These are phyloP conservation scores for Callospermophilus lateralis DNA, from an alignment of 2,113 vertebrate species.

Conservation along the genomic window DNA sequence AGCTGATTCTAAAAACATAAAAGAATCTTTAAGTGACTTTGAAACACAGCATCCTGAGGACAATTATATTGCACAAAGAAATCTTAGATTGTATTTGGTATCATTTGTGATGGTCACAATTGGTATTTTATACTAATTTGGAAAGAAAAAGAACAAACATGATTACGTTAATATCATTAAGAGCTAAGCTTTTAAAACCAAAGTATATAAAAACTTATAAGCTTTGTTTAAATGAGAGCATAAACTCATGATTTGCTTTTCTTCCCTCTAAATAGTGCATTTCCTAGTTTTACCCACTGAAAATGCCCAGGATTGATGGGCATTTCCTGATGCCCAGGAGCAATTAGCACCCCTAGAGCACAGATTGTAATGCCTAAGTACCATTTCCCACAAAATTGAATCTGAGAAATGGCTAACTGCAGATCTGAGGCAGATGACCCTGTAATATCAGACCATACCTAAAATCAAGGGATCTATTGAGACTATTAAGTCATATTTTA, in stretches of 20 bases:
- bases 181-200: constrained; percentile 31
- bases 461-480: neutral
- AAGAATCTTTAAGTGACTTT: constrained; percentile 37
- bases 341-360: neutral
- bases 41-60: neutral
- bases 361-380: neutral
- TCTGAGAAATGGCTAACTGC: constrained; percentile 4
- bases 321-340: neutral
- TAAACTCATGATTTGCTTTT: neutral
- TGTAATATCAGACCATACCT: neutral
- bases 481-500: neutral
- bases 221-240: neutral
- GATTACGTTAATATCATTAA: neutral
- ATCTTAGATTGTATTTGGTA: neutral
- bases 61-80: neutral
- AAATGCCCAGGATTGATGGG: neutral
- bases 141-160: neutral
- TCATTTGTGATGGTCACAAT: neutral
- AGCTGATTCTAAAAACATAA: neutral
- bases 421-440: neutral
- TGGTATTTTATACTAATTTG: neutral
- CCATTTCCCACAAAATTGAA: neutral
- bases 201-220: neutral
- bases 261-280: neutral
- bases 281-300: neutral